Evolutionary conservation across 2,113 vertebrate genomes (phyloP), one percentile per base, ranked within the genome.

Genomic region (Oncorhynchus mykiss): DNA sequence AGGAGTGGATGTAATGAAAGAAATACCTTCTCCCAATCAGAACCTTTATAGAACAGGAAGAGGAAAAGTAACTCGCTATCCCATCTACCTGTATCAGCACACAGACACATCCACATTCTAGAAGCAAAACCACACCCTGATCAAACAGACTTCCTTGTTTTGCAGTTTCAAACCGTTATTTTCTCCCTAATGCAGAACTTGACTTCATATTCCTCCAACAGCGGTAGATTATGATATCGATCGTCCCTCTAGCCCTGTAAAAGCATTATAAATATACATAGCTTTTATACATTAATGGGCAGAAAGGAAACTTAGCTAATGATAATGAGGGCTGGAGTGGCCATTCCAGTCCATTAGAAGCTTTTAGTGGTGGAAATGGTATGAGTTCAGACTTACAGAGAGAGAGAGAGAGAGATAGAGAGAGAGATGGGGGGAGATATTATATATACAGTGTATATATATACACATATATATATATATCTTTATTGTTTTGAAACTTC

Each of bases 251-350:
- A 45, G 39, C 88, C 76, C 89, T 87, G 88, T 92, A 90, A 92
- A 93, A 92, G 91, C 90, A 89, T 90, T 91, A 91, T 92, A 93
- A 92, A 92, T 92, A 93, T 90, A 89, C 90, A 91, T 82, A 89
- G 91, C 90, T 90, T 89, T 92, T 88, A 79, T 86, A 87, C 89
- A 88, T 92, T 92, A 93, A 92, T 79, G 84, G 82, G 81, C 80
- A 84, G 85, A 85, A 91, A 85, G 89, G 90, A 92, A 87, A 62
- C 59, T 87, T 84, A 88, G 89, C 89, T 89, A 91, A 93, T 92
- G 90, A 90, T 93, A 93, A 93, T 93, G 91, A 93, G 90, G 84
- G 88, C 88, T 86, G 81, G 90, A 91, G 90, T 93, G 92, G 85
- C 90, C 90, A 93, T 92, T 91, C 85, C 82, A 89, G 90, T 92